Evolutionary conservation across 2,113 vertebrate genomes (phyloP), one percentile per base, ranked within the genome.

Genomic region (Himantopus leucocephalus): DNA sequence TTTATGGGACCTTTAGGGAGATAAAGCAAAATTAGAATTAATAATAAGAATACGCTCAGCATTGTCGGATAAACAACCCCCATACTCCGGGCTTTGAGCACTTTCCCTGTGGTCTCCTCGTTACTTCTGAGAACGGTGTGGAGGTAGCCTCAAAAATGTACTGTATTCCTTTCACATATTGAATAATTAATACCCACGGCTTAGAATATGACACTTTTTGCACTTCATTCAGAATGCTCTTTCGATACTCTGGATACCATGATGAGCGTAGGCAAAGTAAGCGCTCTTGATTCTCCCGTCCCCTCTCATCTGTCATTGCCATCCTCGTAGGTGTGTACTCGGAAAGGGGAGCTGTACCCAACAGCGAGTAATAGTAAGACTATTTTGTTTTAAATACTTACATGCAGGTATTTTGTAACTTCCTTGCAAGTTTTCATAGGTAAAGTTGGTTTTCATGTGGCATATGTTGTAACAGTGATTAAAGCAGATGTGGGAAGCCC

Each of bases 91-190:
- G 62, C 66, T 97, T 94, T 95, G 41, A 89, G 32, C 87, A 56
- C 90, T 96, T 97, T 93, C 79, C 74, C 88, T 45, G 52, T 67
- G 91, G 66, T 88, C 59, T 93, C 64, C 73, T 90, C 52, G 13
- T 70, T 83, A 94, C 81, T 96, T 94, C 77, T 87, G 60, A 94
- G 60, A 87, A 50, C 43, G 66, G 60, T 50, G 83, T 80, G 41
- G 71, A 93, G 60, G 45, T 70, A 96, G 68, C 62, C 84, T 95
- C 72, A 85, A 85, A 96, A 95, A 85, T 93, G 82, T 35, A 21
- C 92, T 80, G 76, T 85, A 72, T 96, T 83, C 84, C 70, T 96
- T 96, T 93, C 86, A 90, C 82, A 93, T 95, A 41, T 83, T 92
- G 67, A 94, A 72, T 92, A 96, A 92, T 86, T 97, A 88, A 74